Percentiles rank a stretch among this genome's conserved stretches.
phyloP scores from a whole-genome alignment of 2,888 invertebrate species.

The Drosophila demipolita region DNA sequence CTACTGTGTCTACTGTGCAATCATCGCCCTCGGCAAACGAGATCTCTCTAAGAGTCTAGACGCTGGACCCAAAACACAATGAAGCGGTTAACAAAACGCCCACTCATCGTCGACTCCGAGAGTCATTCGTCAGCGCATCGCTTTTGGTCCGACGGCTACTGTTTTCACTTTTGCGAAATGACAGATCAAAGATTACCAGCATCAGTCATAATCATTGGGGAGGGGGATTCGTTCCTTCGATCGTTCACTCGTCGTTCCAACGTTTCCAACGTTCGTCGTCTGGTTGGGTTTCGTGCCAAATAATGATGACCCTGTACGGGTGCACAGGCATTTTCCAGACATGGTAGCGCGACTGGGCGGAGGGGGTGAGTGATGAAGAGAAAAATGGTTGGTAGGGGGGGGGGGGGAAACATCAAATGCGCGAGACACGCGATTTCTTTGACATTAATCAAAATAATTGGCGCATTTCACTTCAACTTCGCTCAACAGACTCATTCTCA shows the following conservation, averaged over 20 bases:
- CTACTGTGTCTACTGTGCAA: constrained; percentile 50
- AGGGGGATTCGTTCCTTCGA: constrained; percentile 4
- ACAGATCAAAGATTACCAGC: constrained; percentile 71
- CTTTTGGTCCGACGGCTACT: constrained; percentile 45
- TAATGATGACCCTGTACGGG: constrained; percentile 56
- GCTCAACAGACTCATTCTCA: constrained; percentile 75
- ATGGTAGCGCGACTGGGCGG: neutral
- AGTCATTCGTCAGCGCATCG: constrained; percentile 25
- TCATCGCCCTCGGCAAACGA: constrained; percentile 22
- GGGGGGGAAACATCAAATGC: constrained; percentile 69
- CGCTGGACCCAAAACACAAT: constrained; percentile 30
- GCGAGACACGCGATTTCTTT: constrained; percentile 78
- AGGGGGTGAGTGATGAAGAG: neutral
- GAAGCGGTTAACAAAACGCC: constrained; percentile 66
- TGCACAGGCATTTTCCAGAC: constrained; percentile 27
- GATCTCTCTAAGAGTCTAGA: constrained; percentile 31
- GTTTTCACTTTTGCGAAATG: constrained; percentile 71
- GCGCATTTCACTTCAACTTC: constrained; percentile 76
- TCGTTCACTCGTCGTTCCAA: constrained; percentile 12
- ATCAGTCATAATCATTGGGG: constrained; percentile 57
- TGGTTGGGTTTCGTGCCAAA: constrained; percentile 60
- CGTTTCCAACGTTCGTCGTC: no score
- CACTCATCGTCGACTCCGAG: constrained; percentile 61
- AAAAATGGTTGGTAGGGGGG: constrained; percentile 3
- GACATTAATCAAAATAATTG: constrained; percentile 80